These are phyloP conservation scores for Anoura caudifer DNA, from an alignment of 2,113 vertebrate genomes.

Conservation along the genomic window DNA sequence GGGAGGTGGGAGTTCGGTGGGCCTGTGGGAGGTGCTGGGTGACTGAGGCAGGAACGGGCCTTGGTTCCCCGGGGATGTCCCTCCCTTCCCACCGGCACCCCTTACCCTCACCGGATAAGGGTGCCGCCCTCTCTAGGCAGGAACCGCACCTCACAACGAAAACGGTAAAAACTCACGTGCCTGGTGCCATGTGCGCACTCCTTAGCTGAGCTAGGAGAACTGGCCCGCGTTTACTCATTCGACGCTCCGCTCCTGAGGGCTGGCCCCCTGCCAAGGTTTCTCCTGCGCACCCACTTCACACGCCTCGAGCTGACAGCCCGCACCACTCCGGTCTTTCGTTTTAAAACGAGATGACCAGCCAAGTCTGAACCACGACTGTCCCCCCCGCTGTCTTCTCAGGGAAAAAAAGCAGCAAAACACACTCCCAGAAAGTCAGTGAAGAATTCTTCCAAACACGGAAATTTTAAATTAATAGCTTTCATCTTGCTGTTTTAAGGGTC, in stretches of 20 bases:
- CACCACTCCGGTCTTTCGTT: not conserved
- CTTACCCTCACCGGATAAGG: not conserved
- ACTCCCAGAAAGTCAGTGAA: not conserved
- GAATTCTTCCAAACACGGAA: not conserved
- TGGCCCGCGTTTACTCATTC: not conserved
- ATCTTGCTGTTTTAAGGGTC: not conserved
- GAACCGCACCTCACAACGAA: not conserved
- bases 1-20: not conserved
- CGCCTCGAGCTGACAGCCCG: not conserved
- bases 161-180: not conserved
- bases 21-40: not conserved
- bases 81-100: not conserved
- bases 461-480: not conserved
- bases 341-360: not conserved
- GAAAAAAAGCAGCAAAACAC: not conserved
- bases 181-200: not conserved
- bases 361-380: not conserved
- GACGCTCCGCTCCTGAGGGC: not conserved
- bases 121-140: not conserved
- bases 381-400: not conserved
- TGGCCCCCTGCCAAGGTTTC: not conserved
- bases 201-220: rapidly evolving
- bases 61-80: not conserved
- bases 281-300: not conserved
- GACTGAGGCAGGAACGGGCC: not conserved